Evolutionary conservation across 2,888 invertebrate species (phyloP), one percentile per base, ranked within the genome.

Genomic region (Zaprionus lineosus): DNA sequence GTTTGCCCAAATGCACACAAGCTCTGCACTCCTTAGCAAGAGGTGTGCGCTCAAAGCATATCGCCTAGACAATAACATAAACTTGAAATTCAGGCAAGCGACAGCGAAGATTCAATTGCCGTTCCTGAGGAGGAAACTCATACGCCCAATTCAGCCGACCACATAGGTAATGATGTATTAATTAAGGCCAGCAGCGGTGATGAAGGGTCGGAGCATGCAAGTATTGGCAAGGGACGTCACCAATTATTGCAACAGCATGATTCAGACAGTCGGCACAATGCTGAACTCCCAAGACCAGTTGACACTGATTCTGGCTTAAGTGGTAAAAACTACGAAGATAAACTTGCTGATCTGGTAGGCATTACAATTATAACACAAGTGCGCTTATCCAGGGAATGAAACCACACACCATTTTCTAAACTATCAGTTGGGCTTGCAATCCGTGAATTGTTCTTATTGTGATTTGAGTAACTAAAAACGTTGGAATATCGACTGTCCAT

Each of bases 131-230:
- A 74, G 55, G 61, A 34, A 24, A 73, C 44, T 86, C 89, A 50
- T 19, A 52, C 50, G 88, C 88, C 46, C 85, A 88, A 18, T 21
- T 31, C 51, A 28, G 79, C 81, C 36, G 59, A 59, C 29, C 58
- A 57, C 48, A 61, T 74, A 48, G 87, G 84, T 26, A 87, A 87
- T 16, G 88, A 87, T 55, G 85, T 73, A 28, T 63, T 81, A 28
- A 61, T 63, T 74, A 84, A 65, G 18, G 33, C 46, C 37, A 50
- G 26, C 48, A 48, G 48, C 60, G 47, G 59, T 18, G 58, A 59
- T 2, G 75, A 71, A 11, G 64, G 66, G 60, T 93, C 93, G 82
- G 93, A 94, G 84, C 91, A 18, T 1, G 41, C n/a, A n/a, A n/a
- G n/a, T n/a, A n/a, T n/a, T 2, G 36, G 41, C 3, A 36, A 51